Conservation (phyloP, 2,113 vertebrate species). For the Helogale parvula region DNA sequence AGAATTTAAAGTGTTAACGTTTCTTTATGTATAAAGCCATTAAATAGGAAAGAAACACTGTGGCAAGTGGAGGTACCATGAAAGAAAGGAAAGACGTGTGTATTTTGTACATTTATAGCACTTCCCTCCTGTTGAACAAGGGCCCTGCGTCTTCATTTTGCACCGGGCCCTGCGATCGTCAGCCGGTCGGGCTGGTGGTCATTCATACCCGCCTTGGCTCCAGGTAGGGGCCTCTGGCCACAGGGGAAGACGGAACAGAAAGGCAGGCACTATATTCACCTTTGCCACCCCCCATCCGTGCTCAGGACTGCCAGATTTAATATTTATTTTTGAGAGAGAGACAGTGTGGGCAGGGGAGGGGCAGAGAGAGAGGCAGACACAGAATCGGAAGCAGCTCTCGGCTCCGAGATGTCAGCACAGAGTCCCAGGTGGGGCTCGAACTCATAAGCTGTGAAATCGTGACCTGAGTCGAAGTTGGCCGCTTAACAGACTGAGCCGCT, state of each 20-base stretch:
- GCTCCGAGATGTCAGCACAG: too few relatives aligned
- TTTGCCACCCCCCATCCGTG: too few relatives aligned
- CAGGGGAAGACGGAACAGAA: neutral
- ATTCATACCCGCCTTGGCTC: neutral
- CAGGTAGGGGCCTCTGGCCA: neutral
- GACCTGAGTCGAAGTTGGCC: too few relatives aligned
- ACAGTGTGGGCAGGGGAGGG: too few relatives aligned
- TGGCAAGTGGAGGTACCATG: neutral
- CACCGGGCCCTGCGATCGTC: fast-evolving
- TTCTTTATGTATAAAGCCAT: neutral
- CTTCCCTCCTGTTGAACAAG: neutral
- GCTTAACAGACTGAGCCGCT: too few relatives aligned
- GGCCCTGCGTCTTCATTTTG: neutral
- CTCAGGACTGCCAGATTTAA: neutral
- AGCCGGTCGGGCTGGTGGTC: fast-evolving
- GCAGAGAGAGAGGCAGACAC: too few relatives aligned
- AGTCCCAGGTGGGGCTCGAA: too few relatives aligned
- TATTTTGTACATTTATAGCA: neutral
- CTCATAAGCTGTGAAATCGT: too few relatives aligned
- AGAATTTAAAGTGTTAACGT: neutral
- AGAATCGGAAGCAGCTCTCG: too few relatives aligned
- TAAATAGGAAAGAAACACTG: neutral
- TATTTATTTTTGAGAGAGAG: too few relatives aligned
- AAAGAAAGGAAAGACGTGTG: neutral
- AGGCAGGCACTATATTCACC: neutral